Percentiles rank a stretch among this genome's conserved stretches.
Evolutionary conservation across 2,888 invertebrate species (phyloP).

Genomic region (Thereva unica): DNA sequence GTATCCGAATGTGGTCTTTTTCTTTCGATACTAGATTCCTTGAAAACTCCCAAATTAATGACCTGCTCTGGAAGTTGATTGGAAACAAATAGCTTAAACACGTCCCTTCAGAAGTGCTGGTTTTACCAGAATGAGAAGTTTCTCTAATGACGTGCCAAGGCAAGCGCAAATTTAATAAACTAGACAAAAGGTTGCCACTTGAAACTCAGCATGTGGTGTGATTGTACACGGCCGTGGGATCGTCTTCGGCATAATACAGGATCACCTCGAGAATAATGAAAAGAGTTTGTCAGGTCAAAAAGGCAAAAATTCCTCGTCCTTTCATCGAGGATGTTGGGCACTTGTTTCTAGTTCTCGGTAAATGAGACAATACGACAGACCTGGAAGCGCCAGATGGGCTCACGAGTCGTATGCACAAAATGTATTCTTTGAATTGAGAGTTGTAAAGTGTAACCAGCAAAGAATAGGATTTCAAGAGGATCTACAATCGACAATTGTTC

Average conservation of each 20-base stretch:
- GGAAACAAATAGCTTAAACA: too few relatives aligned
- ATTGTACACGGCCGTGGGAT: conserved; percentile 8
- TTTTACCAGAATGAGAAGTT: not conserved
- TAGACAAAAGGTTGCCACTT: conserved; percentile 15
- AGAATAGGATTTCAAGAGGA: conserved; percentile 13
- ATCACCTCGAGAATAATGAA: conserved; percentile 16
- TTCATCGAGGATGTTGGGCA: conserved; percentile 22
- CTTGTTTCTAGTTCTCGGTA: conserved; percentile 25
- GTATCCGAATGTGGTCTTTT: too few relatives aligned
- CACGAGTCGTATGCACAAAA: not conserved
- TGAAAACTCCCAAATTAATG: too few relatives aligned
- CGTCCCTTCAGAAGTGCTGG: too few relatives aligned
- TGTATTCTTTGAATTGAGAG: not conserved
- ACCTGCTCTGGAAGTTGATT: too few relatives aligned
- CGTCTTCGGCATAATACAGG: conserved; percentile 9
- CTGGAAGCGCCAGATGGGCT: conserved; percentile 19
- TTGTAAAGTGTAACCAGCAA: not conserved
- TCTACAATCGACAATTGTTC: conserved; percentile 17
- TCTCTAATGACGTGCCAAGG: conserved; percentile 9
- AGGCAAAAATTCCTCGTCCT: conserved; percentile 12
- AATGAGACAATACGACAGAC: conserved; percentile 3
- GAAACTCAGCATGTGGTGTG: conserved; percentile 11
- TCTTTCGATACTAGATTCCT: too few relatives aligned
- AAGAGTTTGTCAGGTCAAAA: conserved; percentile 13
- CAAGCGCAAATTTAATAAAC: conserved; percentile 16